Base-by-base conservation (phyloP, 1,140 invertebrate genomes). In the Drosophila hydei region DNA sequence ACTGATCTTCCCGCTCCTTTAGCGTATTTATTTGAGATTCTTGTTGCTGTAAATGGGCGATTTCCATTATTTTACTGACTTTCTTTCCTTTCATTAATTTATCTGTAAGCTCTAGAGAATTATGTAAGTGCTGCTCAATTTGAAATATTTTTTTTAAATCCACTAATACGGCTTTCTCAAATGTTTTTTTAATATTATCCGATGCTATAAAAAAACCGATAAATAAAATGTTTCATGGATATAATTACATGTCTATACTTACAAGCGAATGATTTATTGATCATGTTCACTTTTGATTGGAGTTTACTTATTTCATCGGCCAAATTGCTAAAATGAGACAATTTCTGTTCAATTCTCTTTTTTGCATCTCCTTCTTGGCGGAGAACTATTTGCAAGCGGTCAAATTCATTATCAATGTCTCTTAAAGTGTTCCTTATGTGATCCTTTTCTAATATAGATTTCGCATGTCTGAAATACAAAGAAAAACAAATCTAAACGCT, bases 111-210 rank as follows among this genome's bases (percentile, higher is more conserved):
- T 59, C 25, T 0, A 69, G 14, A 19, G 30, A 30, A 0, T 33
- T 43, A 0, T 55, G 3, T 7, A 85, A 25, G 6, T 80, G 25
- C 0, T 6, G 3, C 45, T 84, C 80, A 8, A 30, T 8, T 4
- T 56, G 40, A 30, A 38, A 12, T 12, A 79, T 61, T 58, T 74
- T 71, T 1, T 6, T 33, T 0, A 47, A 25, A 16, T 80, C 47
- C 1, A 2, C 42, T 8, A 65, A 6, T n/a, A 80, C 11, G 21
- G n/a, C 30, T 3, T 45, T 21, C 9, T 21, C 89, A 70, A 94
- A 94, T 6, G 88, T 92, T 0, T 72, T 61, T 63, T 94, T 92
- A 3, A 91, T 79, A 0, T 92, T 93, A 45, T 77, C 65, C 21
- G 75, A 61, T 27, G 69, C 80, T 84, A 77, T 42, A 77, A 47